Percentiles rank a stretch among this genome's conserved stretches.
These are phyloP conservation scores for Macrochelys suwanniensis DNA, from an alignment of 2,797 vertebrate genomes.

Conservation along the genomic window DNA sequence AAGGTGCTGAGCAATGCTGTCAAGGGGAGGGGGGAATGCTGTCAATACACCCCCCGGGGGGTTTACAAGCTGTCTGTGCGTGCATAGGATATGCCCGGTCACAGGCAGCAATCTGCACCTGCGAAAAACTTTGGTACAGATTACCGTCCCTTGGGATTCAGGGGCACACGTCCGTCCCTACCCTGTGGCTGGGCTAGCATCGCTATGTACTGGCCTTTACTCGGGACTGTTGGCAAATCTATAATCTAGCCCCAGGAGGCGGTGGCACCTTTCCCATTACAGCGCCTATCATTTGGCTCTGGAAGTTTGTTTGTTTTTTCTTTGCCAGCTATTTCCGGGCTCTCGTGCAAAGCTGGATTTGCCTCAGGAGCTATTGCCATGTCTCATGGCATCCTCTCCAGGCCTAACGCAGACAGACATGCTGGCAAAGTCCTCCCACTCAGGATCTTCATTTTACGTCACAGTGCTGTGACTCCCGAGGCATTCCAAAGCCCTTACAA, in stretches of 20 bases:
- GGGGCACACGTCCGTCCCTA: not conserved
- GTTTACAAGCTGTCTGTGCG: no score
- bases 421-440: not conserved
- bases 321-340: not conserved
- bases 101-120: not conserved
- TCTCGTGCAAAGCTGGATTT: slow-evolving; percentile 26
- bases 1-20: no score
- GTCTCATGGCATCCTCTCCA: not conserved
- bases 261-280: not conserved
- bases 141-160: not conserved
- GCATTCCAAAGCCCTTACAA: slow-evolving; percentile 2
- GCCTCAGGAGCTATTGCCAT: not conserved
- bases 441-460: not conserved
- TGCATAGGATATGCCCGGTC: no score
- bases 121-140: not conserved
- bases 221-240: not conserved
- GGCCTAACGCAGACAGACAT: not conserved
- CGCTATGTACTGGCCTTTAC: not conserved
- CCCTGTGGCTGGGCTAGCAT: not conserved
- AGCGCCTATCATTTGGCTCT: not conserved
- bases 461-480: not conserved
- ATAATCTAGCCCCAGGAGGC: not conserved
- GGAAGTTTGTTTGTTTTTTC: not conserved
- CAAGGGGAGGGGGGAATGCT: not conserved
- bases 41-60: not conserved